Base-by-base conservation (phyloP, 2,888 invertebrate genomes). In the Heliconius aoede region DNA sequence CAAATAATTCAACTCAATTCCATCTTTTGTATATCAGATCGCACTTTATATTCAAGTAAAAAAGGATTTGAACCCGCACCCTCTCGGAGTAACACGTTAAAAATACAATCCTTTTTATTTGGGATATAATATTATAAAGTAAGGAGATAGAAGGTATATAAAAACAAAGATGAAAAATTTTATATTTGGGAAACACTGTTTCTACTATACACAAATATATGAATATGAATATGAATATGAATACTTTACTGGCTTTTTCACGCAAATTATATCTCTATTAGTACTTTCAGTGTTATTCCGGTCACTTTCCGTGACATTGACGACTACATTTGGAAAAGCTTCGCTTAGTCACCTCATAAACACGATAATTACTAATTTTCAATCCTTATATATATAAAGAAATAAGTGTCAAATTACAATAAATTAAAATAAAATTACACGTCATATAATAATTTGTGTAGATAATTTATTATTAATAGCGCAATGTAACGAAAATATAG, bases 261-360 rank as follows among this genome's bases (percentile, higher is more conserved):
- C 24, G 7, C 36, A 65, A 40, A 65, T 36, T 40, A 36, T 67
- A 32, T 68, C 72, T 67, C 65, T 61, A 80, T 76, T 78, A 74
- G 67, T 64, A 61, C 69, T 74, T 74, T 58, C 72, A 61, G 24
- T 76, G 77, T 73, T 75, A 76, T 81, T 81, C 75, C 76, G 77
- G 73, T 76, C 74, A 79, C 78, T 74, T 79, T 81, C 71, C 24
- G 8, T 78, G 80, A 77, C 79, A 80, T 80, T 78, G 68, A 79
- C 76, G 77, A 72, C 72, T 80, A 78, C 80, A 77, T 81, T 81
- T 76, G 74, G 76, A 73, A 80, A 68, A 65, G 74, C 60, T 77
- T 80, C 64, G 73, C 77, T 55, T 80, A 61, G 76, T 81, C 81
- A 81, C 28, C 13, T 40, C 40, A 65, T 24, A 40, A 26, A 1